A percentile compares a stretch with the other conserved stretches of the same genome.
Conservation (phyloP, 2,113 vertebrate genomes). For the Fregata magnificens region DNA sequence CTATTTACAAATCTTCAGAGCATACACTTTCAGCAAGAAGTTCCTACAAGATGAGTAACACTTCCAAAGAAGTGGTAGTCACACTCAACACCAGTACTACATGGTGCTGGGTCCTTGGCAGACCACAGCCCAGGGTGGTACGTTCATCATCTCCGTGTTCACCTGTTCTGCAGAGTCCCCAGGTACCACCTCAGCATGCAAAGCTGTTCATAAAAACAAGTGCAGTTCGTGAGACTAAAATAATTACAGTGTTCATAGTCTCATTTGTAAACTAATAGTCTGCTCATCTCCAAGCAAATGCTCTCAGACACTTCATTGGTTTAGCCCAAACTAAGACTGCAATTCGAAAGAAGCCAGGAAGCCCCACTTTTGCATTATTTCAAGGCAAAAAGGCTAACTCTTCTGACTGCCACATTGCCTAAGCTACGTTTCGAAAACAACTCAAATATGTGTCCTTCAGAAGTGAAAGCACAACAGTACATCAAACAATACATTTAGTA, state of each 20-base stretch:
- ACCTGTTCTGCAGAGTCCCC: neutral
- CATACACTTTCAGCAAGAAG: neutral
- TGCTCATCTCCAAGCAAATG: neutral
- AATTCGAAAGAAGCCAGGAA: neutral
- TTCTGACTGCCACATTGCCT: neutral
- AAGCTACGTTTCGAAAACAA: neutral
- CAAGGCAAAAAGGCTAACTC: neutral
- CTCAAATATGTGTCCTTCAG: neutral
- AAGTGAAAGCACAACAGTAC: neutral
- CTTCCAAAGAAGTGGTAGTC: neutral
- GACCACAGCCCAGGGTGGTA: neutral
- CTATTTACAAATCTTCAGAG: neutral
- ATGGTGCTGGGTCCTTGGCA: neutral
- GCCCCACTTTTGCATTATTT: neutral
- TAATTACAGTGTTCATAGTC: neutral
- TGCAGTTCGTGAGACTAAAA: neutral
- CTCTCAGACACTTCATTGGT: neutral
- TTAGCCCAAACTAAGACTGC: neutral
- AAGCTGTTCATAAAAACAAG: neutral
- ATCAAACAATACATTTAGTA: neutral
- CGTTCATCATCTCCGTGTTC: rapidly evolving
- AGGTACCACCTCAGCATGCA: neutral
- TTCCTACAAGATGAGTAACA: neutral
- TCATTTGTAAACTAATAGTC: neutral
- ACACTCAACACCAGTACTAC: rapidly evolving